Evolutionary conservation across 2,888 invertebrate species (phyloP).

Genomic region (Coecobrya sp.): DNA sequence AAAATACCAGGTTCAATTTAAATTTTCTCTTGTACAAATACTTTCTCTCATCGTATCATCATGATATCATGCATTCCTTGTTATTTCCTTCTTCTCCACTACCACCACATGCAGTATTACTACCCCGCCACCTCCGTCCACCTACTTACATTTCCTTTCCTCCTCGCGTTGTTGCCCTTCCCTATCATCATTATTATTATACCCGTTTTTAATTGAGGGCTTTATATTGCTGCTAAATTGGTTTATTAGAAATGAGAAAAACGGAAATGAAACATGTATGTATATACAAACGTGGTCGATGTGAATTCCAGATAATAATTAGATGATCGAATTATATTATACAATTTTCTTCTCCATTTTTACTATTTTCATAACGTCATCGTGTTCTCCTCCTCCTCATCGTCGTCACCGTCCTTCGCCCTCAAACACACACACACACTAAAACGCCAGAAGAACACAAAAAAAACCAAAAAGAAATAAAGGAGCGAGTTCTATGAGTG

Average conservation of each 20-base stretch:
- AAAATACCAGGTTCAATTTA: conserved; percentile 71
- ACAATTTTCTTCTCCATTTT: conserved; percentile 38
- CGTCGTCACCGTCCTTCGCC: not conserved
- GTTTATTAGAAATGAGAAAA: conserved; percentile 77
- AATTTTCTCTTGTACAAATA: conserved; percentile 65
- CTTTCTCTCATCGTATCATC: conserved; percentile 44
- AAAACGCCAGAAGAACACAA: not conserved
- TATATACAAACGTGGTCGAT: conserved; percentile 2
- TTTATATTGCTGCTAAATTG: conserved; percentile 74
- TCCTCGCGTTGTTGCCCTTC: conserved; percentile 1
- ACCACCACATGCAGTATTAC: not conserved
- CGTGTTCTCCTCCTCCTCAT: too few species aligned
- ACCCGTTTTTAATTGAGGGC: conserved; percentile 74
- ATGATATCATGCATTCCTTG: conserved; percentile 29
- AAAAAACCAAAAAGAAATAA: not conserved
- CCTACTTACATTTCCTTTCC: conserved; percentile 12
- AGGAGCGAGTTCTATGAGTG: too few species aligned
- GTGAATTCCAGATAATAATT: conserved; percentile 78
- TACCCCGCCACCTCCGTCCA: not conserved
- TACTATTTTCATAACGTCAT: not conserved
- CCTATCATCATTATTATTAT: conserved; percentile 30
- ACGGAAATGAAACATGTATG: conserved; percentile 44
- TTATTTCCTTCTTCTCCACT: conserved; percentile 24
- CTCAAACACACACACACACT: not conserved
- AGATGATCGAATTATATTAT: conserved; percentile 71